These are phyloP conservation scores for Drosophila sturtevanti DNA, from an alignment of 1,140 invertebrate genomes.

Conservation along the genomic window DNA sequence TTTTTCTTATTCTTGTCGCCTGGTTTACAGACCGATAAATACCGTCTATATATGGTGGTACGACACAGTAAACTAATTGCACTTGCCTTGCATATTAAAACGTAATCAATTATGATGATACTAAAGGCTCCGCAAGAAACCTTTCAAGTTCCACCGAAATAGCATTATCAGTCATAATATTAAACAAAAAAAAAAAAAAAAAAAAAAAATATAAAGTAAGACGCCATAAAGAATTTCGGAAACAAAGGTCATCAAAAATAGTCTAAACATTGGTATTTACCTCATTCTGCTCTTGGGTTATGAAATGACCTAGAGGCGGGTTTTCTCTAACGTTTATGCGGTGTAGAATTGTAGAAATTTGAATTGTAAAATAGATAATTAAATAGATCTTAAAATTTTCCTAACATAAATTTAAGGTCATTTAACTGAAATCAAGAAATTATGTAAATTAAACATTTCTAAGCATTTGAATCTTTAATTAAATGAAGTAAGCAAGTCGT, in stretches of 20 bases:
- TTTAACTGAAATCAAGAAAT: too few relatives aligned
- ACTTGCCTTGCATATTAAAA: slow-evolving; percentile 64
- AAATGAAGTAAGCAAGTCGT: too few relatives aligned
- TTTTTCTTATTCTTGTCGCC: not conserved
- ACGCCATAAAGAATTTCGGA: slow-evolving; percentile 1
- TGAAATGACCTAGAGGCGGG: not conserved
- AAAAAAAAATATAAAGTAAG: not conserved
- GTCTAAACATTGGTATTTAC: not conserved
- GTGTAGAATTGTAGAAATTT: too few relatives aligned
- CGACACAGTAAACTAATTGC: slow-evolving; percentile 1
- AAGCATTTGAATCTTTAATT: too few relatives aligned
- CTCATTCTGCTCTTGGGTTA: not conserved
- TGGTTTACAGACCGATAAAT: not conserved
- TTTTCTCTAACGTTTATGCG: not conserved
- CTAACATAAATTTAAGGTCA: too few relatives aligned
- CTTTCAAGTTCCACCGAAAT: slow-evolving; percentile 47
- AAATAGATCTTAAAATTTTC: too few relatives aligned
- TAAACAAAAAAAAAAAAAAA: too few relatives aligned
- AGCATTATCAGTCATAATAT: not conserved
- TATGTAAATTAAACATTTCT: too few relatives aligned
- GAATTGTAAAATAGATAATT: too few relatives aligned
- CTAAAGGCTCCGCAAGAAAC: slow-evolving; percentile 14
- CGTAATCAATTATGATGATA: slow-evolving; percentile 53
- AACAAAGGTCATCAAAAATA: not conserved
- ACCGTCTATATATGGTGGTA: not conserved